phyloP scores from a whole-genome alignment of 2,888 invertebrate species.

The Catocala nupta region DNA sequence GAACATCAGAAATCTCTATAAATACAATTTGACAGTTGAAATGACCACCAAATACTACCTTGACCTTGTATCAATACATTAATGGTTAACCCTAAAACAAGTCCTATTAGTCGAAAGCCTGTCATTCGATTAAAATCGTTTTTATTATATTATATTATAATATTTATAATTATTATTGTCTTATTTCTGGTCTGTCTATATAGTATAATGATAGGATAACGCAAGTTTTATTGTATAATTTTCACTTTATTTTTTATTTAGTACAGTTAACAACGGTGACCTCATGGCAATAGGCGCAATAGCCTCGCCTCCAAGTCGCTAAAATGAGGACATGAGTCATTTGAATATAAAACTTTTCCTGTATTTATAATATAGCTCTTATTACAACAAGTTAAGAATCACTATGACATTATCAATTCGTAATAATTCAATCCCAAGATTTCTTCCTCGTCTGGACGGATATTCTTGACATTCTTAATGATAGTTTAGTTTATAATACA shows the following conservation, averaged over 20 bases:
- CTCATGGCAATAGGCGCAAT: conserved; percentile 29
- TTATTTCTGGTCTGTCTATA: too few species aligned
- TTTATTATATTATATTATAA: too few species aligned
- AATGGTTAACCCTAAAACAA: neutral
- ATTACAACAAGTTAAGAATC: neutral
- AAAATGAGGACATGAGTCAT: conserved; percentile 45
- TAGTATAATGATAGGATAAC: too few species aligned
- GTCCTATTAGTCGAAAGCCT: neutral
- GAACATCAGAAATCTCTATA: neutral
- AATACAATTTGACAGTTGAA: neutral
- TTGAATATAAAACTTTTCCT: conserved; percentile 18
- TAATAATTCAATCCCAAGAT: too few species aligned
- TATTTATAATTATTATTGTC: too few species aligned
- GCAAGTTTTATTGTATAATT: neutral
- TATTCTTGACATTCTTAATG: too few species aligned
- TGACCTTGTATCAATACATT: conserved; percentile 19
- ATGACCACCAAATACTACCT: conserved; percentile 18
- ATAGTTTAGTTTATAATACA: too few species aligned
- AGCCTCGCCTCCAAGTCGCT: conserved; percentile 22
- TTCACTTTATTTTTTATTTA: conserved; percentile 3
- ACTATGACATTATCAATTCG: neutral
- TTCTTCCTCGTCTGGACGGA: too few species aligned
- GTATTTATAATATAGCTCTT: conserved; percentile 21
- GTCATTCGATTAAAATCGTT: too few species aligned
- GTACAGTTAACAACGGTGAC: conserved; percentile 28